Percentiles rank a stretch among this genome's conserved stretches.
These are phyloP conservation scores for Cerceris ruficornis DNA, from an alignment of 2,888 invertebrate genomes.

Conservation along the genomic window DNA sequence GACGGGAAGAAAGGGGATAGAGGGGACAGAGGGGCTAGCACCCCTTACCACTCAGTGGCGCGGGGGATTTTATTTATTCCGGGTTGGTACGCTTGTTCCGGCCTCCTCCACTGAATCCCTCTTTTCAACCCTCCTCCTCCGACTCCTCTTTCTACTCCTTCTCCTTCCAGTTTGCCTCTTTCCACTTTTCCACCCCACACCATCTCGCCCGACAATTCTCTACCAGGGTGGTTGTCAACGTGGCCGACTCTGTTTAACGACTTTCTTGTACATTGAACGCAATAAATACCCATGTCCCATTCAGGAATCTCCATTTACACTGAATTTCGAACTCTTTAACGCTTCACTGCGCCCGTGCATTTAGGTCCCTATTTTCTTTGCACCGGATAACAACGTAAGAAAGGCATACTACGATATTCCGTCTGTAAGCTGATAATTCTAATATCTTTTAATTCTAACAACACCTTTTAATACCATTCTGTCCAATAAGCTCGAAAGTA, in stretches of 20 bases:
- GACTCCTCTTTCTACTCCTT: conserved; percentile 36
- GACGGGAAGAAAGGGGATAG: conserved; percentile 43
- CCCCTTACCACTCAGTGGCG: conserved; percentile 61
- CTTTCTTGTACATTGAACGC: conserved; percentile 66
- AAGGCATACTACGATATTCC: too few relatives aligned
- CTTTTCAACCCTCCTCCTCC: conserved; percentile 67
- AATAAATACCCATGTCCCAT: conserved; percentile 70
- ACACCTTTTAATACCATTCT: too few relatives aligned
- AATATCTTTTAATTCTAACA: too few relatives aligned
- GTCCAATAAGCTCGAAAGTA: too few relatives aligned
- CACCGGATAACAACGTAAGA: not conserved
- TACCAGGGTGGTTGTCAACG: conserved; percentile 68
- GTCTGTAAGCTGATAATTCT: too few relatives aligned
- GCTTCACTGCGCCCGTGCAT: conserved; percentile 4
- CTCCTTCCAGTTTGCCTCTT: conserved; percentile 27
- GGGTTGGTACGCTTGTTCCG: conserved; percentile 73
- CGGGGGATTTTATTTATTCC: conserved; percentile 74
- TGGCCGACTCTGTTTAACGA: conserved; percentile 66
- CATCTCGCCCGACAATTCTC: conserved; percentile 67
- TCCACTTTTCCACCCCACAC: conserved; percentile 51
- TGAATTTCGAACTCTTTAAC: conserved; percentile 41
- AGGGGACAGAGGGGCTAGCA: conserved; percentile 52
- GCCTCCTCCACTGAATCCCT: conserved; percentile 68
- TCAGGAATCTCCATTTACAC: conserved; percentile 61
- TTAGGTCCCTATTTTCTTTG: conserved; percentile 7